phyloP scores from a whole-genome alignment of 2,113 vertebrate genomes.

The Saguinus midas region DNA sequence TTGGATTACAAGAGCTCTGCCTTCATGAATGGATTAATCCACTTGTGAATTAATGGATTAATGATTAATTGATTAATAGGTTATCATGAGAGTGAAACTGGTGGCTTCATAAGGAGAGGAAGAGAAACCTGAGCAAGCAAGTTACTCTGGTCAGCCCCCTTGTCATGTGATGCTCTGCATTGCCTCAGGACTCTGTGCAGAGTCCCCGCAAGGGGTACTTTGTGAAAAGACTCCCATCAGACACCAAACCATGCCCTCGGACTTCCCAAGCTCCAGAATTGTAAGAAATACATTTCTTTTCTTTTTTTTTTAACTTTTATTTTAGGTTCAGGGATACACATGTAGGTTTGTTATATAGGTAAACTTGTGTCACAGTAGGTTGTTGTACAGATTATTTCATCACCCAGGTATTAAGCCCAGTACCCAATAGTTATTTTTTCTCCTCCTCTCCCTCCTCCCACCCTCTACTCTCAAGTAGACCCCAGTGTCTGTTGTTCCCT shows the following conservation, averaged over 20 bases:
- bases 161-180: background rate
- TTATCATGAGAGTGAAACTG: background rate
- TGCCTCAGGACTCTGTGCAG: background rate
- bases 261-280: background rate
- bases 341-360: no score
- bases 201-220: background rate
- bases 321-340: no score
- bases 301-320: background rate
- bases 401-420: no score
- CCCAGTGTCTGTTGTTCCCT: no score
- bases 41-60: background rate
- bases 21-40: background rate
- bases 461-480: no score
- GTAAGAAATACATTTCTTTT: background rate
- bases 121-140: background rate
- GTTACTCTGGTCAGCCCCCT: background rate
- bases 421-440: no score
- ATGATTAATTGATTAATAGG: background rate
- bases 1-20: background rate
- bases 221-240: background rate
- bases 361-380: no score
- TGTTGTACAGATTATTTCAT: no score
- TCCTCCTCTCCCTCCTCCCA: no score
- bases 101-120: background rate
- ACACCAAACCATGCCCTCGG: background rate